Conservation (phyloP, 2,797 vertebrate species). For the Brachyalestes nurse region DNA sequence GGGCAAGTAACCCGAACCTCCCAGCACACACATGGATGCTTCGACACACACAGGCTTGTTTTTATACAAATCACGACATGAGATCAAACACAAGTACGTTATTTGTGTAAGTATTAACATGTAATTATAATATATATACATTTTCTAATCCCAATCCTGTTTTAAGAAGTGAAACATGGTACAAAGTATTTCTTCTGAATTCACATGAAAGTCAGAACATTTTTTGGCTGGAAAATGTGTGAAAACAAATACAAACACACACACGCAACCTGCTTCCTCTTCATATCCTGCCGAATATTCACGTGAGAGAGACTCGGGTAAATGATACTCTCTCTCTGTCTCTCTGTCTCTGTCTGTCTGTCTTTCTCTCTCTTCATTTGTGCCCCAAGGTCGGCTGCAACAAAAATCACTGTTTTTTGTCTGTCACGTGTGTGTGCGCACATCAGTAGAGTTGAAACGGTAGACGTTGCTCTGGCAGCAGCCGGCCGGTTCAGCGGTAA, state of each 20-base stretch:
- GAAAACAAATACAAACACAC: background rate
- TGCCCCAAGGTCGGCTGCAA: constrained; percentile 76
- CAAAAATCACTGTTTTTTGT: constrained; percentile 63
- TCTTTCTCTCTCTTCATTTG: constrained; percentile 63
- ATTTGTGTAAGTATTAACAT: no score
- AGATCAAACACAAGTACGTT: no score
- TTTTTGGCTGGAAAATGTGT: no score
- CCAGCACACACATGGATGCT: background rate
- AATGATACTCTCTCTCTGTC: constrained; percentile 65
- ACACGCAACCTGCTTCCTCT: background rate
- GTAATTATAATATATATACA: no score
- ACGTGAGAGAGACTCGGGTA: constrained; percentile 69
- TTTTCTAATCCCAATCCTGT: no score
- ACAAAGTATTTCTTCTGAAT: no score
- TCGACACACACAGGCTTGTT: constrained; percentile 5
- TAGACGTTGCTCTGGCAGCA: constrained; percentile 54
- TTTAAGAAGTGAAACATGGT: no score
- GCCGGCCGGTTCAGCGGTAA: constrained; percentile 74
- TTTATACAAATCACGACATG: no score
- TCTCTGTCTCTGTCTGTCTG: constrained; percentile 19
- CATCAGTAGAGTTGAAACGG: constrained; percentile 63
- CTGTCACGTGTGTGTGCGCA: constrained; percentile 56
- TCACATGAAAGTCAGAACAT: no score
- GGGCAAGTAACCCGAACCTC: background rate
- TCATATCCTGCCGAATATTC: background rate